phyloP scores from a whole-genome alignment of 2,797 vertebrate species.

The Aselliscus stoliczkanus region DNA sequence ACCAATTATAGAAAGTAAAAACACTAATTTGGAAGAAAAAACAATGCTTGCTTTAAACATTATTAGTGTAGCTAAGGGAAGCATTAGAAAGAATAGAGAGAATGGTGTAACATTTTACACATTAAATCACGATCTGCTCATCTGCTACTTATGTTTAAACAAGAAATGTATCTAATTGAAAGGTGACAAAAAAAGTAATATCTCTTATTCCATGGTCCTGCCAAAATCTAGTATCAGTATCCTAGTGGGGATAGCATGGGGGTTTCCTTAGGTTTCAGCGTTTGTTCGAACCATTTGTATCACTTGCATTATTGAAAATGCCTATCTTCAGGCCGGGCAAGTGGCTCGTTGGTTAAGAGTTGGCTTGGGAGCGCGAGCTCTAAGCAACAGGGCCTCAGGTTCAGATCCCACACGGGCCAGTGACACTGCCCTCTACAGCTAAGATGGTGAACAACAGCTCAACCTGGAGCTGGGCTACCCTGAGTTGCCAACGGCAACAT shows the following conservation, averaged over 20 bases:
- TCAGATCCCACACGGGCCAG: no score
- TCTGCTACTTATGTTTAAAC: background rate
- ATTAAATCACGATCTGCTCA: background rate
- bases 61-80: background rate
- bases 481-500: no score
- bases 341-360: no score
- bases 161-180: background rate
- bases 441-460: no score
- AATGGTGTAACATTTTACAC: background rate
- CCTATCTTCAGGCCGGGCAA: background rate
- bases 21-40: background rate
- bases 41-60: background rate
- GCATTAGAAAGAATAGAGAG: background rate
- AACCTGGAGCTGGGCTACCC: no score
- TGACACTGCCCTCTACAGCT: no score
- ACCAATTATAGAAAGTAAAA: background rate
- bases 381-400: no score
- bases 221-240: background rate
- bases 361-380: no score
- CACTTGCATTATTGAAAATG: background rate
- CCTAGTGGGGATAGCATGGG: rapidly evolving
- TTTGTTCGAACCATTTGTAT: background rate
- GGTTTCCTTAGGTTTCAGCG: background rate
- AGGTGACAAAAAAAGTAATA: background rate
- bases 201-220: background rate